Base-by-base conservation (phyloP, 1,140 invertebrate species). In the Phenacoccus solenopsis region DNA sequence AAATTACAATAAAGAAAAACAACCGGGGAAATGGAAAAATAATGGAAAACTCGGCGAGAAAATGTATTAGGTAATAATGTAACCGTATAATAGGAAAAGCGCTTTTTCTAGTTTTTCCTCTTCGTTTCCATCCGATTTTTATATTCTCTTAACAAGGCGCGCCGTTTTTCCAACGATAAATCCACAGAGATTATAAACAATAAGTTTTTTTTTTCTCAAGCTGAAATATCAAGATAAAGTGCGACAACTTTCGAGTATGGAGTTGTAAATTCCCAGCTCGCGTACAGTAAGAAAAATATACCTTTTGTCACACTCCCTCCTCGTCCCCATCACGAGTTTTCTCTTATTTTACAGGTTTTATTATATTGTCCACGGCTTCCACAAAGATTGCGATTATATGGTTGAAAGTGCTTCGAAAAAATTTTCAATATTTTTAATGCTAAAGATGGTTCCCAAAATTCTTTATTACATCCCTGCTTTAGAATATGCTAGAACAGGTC, bases 1-100 rank as follows among this genome's bases (percentile, higher is more conserved):
- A 64, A 64, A 64, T 64, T 64, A 64, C 59, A 64, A 64, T 64
- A 64, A 64, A 64, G 59, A 64, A 64, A 64, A 64, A 64, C 59
- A 64, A 64, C 20, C 21, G 59, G 59, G n/a, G 59, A 64, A 49
- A 64, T 64, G 59, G 59, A 64, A 64, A 64, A 64, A 64, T 49
- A 64, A 64, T 64, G 59, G 59, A 64, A 64, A 64, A 64, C 59
- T 64, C 59, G 59, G 59, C 10, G 10, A 27, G 59, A 64, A 64
- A 64, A 64, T 64, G 59, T 64, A 64, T 64, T 64, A 64, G 59
- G 59, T 64, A 64, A 64, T 64, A 64, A 64, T 64, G 59, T 64
- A 64, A 64, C 59, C 59, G 59, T 64, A 64, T 64, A 64, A 64
- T 64, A 64, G 59, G 59, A 64, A 64, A 64, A 64, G 59, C 59